These are phyloP conservation scores for Drosophila kohkoa DNA, from an alignment of 1,140 invertebrate genomes.

Conservation along the genomic window DNA sequence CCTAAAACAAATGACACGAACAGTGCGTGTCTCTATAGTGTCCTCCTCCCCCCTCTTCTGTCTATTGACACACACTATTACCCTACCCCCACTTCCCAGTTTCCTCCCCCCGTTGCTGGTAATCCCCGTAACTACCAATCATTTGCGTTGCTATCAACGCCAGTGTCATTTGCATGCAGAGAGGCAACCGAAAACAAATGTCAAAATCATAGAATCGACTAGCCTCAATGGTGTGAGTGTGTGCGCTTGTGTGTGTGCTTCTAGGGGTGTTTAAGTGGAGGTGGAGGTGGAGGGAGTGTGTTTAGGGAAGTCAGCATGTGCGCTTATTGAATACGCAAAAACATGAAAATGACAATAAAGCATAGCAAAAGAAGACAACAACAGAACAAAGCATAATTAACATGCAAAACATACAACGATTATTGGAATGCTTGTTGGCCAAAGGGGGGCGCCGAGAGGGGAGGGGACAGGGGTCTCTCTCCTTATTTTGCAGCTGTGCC, in stretches of 20 bases:
- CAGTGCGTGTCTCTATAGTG: neutral
- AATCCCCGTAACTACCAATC: conserved; percentile 38
- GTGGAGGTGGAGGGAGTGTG: neutral
- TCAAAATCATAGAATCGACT: conserved; percentile 77
- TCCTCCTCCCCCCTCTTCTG: neutral
- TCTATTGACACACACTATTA: conserved; percentile 4
- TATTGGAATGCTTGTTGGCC: conserved; percentile 69
- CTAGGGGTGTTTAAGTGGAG: neutral
- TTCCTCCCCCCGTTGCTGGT: neutral
- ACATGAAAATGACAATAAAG: conserved; percentile 73
- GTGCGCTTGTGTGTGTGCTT: neutral
- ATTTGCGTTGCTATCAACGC: conserved; percentile 57
- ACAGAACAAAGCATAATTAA: conserved; percentile 65
- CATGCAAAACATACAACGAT: conserved; percentile 76
- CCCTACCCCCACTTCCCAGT: neutral
- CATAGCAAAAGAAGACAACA: conserved; percentile 40
- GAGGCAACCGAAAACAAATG: conserved; percentile 70
- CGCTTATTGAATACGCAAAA: conserved; percentile 80
- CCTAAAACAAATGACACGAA: conserved; percentile 35
- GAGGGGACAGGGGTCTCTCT: neutral
- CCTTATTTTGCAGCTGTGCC: neutral
- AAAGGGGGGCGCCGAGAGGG: neutral
- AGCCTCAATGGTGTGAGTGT: conserved; percentile 5
- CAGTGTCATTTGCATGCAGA: conserved; percentile 76
- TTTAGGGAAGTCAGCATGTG: conserved; percentile 25